phyloP scores from a whole-genome alignment of 2,888 invertebrate genomes.

The Gisinianus flammeolus region DNA sequence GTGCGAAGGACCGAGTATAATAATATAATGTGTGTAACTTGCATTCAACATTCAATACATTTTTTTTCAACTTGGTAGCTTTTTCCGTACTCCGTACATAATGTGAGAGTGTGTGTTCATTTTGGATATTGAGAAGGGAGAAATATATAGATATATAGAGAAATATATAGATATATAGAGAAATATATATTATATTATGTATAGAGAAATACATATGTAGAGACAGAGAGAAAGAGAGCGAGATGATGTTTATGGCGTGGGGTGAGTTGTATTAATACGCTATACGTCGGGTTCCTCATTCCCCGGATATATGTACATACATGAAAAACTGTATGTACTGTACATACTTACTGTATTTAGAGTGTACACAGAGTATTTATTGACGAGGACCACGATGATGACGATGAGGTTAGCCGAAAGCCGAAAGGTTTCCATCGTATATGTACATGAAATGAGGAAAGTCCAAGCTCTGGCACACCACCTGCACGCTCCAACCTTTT shows the following conservation, averaged over 20 bases:
- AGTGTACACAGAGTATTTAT: too few relatives aligned
- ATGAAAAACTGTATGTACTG: too few relatives aligned
- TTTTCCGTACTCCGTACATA: neutral
- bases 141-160: neutral
- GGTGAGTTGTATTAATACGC: neutral
- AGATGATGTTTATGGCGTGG: neutral
- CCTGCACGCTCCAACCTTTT: neutral
- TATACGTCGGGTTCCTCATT: neutral
- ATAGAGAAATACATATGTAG: neutral
- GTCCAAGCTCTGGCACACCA: neutral
- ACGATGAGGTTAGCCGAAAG: neutral
- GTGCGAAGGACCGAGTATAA: conserved; percentile 5
- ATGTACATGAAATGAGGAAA: too few relatives aligned
- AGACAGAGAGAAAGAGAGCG: neutral
- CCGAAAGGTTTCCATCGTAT: neutral
- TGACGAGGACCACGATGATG: neutral
- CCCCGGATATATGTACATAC: neutral
- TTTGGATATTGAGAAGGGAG: too few relatives aligned
- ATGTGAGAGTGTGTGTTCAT: neutral
- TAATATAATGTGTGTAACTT: too few relatives aligned
- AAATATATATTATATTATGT: neutral
- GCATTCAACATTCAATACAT: neutral
- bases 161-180: neutral
- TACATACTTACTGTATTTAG: too few relatives aligned
- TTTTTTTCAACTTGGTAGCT: neutral